phyloP scores from a whole-genome alignment of 2,797 vertebrate species.

The Spinibarbus caldwelli region DNA sequence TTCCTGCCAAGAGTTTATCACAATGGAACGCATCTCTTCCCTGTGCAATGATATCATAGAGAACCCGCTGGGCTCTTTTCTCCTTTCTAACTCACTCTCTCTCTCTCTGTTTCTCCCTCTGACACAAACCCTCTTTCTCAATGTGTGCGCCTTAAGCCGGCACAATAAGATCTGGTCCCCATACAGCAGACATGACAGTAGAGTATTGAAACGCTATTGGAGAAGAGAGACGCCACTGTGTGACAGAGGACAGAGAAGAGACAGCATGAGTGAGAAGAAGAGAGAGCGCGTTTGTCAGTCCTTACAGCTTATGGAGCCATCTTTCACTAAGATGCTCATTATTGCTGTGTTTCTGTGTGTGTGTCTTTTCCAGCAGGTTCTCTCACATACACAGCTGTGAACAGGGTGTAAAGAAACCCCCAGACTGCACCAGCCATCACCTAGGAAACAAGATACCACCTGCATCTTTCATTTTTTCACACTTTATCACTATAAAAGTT shows the following conservation, averaged over 20 bases:
- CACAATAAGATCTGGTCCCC: conserved; percentile 80
- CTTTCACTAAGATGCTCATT: conserved; percentile 62
- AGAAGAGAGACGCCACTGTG: conserved; percentile 71
- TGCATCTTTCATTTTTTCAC: conserved; percentile 25
- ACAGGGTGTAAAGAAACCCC: conserved; percentile 49
- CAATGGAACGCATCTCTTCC: conserved; percentile 62
- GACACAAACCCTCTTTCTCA: conserved; percentile 55
- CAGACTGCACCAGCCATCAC: conserved; percentile 55
- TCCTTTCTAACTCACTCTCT: conserved; percentile 10
- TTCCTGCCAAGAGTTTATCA: conserved; percentile 55
- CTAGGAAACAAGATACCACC: conserved; percentile 53
- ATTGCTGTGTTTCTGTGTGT: conserved; percentile 52
- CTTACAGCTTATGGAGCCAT: conserved; percentile 62
- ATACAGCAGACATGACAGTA: conserved; percentile 76
- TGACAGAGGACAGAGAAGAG: conserved; percentile 55
- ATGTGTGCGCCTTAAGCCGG: conserved; percentile 58
- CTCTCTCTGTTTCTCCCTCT: conserved; percentile 34
- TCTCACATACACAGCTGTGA: conserved; percentile 62
- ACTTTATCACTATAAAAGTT: conserved; percentile 35
- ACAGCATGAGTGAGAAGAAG: conserved; percentile 57
- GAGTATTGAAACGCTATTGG: conserved; percentile 74
- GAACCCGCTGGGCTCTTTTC: conserved; percentile 30
- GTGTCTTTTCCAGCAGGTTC: conserved; percentile 55
- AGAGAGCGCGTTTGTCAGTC: conserved; percentile 63
- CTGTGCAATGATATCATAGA: conserved; percentile 62